phyloP scores from a whole-genome alignment of 1,140 invertebrate genomes.

The Brachionus asplanchnoidis region DNA sequence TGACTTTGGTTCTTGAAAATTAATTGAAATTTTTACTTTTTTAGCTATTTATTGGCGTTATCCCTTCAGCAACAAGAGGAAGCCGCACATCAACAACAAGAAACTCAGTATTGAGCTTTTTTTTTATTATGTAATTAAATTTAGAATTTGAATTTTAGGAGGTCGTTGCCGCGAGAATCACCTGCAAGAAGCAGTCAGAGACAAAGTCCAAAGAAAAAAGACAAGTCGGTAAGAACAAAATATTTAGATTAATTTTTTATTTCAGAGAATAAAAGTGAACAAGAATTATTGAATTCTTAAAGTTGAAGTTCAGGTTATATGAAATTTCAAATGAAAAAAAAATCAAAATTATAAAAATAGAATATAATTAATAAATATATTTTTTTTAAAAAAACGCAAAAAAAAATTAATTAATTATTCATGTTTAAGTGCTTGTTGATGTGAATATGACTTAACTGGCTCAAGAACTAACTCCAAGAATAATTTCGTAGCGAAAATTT shows the following conservation, averaged over 20 bases:
- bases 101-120: not conserved
- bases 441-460: not conserved
- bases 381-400: not conserved
- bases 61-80: slow-evolving; percentile 22
- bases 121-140: not conserved
- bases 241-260: no score
- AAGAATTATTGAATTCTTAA: not conserved
- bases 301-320: not conserved
- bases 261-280: no score
- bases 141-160: not conserved
- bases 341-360: not conserved
- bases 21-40: not conserved
- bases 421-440: not conserved
- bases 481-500: not conserved
- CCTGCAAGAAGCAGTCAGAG: not conserved
- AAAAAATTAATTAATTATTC: not conserved
- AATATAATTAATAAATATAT: not conserved
- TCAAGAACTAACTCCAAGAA: not conserved
- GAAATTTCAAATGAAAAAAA: not conserved
- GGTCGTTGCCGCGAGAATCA: not conserved
- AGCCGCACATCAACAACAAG: not conserved
- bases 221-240: not conserved
- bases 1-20: not conserved
- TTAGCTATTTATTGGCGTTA: slow-evolving; percentile 16
- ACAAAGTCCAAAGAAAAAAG: slow-evolving; percentile 12